phyloP scores from a whole-genome alignment of 2,113 vertebrate species.

The Elanoides forficatus region DNA sequence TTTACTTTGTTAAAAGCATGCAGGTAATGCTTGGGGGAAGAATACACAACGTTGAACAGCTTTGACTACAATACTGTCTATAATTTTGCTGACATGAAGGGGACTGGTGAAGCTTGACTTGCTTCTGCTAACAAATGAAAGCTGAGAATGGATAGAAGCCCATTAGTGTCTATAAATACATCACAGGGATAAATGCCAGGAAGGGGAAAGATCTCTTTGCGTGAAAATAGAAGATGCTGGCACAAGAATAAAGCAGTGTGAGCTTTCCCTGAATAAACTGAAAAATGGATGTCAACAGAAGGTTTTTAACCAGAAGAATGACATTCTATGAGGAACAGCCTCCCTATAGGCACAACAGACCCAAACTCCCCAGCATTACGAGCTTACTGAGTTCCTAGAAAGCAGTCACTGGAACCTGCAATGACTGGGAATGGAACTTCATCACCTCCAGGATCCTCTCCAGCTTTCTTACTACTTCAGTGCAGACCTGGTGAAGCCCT shows the following conservation, averaged over 20 bases:
- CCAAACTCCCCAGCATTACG: not conserved
- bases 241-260: slow-evolving; percentile 8
- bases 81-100: not conserved
- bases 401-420: not conserved
- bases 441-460: not conserved
- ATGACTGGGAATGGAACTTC: not conserved
- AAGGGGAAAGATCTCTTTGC: not conserved
- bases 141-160: not conserved
- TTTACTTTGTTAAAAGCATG: not conserved
- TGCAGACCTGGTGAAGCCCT: not conserved
- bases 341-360: not conserved
- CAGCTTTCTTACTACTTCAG: not conserved
- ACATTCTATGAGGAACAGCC: not conserved
- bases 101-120: not conserved
- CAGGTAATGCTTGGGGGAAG: not conserved
- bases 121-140: not conserved
- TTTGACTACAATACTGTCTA: not conserved
- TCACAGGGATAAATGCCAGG: slow-evolving; percentile 12
- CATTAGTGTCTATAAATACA: slow-evolving; percentile 37
- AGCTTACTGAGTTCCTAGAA: not conserved
- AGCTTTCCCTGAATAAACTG: slow-evolving; percentile 9
- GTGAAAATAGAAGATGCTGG: slow-evolving; percentile 33
- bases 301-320: not conserved
- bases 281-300: slow-evolving; percentile 32
- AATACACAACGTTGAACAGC: not conserved